Base-by-base conservation (phyloP, 2,888 invertebrate species). In the Choreutis nemorana region DNA sequence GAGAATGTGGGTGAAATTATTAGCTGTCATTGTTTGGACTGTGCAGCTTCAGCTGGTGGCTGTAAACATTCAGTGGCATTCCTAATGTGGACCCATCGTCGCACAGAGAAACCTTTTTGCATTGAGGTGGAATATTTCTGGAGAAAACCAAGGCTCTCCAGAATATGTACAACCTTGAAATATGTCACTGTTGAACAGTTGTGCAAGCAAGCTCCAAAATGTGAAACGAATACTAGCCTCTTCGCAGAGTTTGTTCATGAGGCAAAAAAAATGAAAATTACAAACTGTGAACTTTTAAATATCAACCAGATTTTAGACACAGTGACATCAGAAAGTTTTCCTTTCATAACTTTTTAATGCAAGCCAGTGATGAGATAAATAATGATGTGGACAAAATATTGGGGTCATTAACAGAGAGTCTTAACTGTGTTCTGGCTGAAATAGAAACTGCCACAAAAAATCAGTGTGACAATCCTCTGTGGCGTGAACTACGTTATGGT, bases 1-100 rank as follows among this genome's bases (percentile, higher is more conserved):
- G 28, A 28, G 21, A 28, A 28, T 20, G 12, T 12, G 11, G 21
- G 28, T 28, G 28, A 28, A 28, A 28, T 25, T 25, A 13, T 25
- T 4, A 25, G 25, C 13, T 25, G 29, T 26, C 28, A 31, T 12
- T 31, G 31, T 27, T 26, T 26, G 14, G 31, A 31, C 24, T 31
- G 31, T 31, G 31, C 28, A 20, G 28, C 31, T 28, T 28, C 23
- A 18, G 20, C 24, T 23, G 28, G 31, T 23, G 28, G 27, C 14
- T 24, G 20, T 28, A 24, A 24, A 15, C 24, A 28, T 24, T 27
- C 24, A 14, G 14, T 22, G 26, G 12, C 30, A 26, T 23, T 34
- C n/a, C 22, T 40, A 7, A 36, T 36, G 39, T 39, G 44, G 42
- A 13, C 37, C 7, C 40, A 44, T 11, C 20, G 44, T 9, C 29